Conservation (phyloP, 2,888 invertebrate species). For the Torymus texanus region DNA sequence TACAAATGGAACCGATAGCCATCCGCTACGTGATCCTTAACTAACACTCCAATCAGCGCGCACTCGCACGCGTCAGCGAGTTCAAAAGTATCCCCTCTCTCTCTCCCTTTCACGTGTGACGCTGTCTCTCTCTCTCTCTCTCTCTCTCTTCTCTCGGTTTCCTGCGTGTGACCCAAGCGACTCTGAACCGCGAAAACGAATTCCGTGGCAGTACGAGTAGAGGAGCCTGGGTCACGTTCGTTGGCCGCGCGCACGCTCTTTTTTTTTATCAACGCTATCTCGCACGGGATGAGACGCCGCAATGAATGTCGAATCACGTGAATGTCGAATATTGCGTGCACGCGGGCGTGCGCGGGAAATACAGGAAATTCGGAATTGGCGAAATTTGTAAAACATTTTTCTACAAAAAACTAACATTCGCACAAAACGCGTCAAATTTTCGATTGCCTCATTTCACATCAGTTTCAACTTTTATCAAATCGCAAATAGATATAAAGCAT, state of each 20-base stretch:
- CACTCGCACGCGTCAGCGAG: conserved; percentile 1
- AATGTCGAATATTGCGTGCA: no score
- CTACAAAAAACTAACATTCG: no score
- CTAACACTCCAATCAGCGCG: conserved; percentile 43
- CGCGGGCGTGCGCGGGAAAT: no score
- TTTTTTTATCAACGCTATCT: neutral
- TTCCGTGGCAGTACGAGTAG: neutral
- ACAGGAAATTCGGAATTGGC: no score
- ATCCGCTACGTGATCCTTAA: conserved; percentile 43
- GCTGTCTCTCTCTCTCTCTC: conserved; percentile 10
- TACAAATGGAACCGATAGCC: conserved; percentile 8
- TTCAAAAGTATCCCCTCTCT: conserved; percentile 35
- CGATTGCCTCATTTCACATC: no score
- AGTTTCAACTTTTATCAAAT: no score
- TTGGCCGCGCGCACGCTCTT: neutral
- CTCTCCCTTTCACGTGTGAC: neutral
- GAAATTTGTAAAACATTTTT: no score
- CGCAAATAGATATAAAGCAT: no score
- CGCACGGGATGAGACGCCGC: no score
- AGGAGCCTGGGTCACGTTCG: no score
- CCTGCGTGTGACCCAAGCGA: neutral
- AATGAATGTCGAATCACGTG: no score
- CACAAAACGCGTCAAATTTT: no score
- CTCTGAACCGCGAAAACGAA: neutral
- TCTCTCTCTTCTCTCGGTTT: neutral